These are phyloP conservation scores for Conomelus anceps DNA, from an alignment of 2,888 invertebrate genomes.

Conservation along the genomic window DNA sequence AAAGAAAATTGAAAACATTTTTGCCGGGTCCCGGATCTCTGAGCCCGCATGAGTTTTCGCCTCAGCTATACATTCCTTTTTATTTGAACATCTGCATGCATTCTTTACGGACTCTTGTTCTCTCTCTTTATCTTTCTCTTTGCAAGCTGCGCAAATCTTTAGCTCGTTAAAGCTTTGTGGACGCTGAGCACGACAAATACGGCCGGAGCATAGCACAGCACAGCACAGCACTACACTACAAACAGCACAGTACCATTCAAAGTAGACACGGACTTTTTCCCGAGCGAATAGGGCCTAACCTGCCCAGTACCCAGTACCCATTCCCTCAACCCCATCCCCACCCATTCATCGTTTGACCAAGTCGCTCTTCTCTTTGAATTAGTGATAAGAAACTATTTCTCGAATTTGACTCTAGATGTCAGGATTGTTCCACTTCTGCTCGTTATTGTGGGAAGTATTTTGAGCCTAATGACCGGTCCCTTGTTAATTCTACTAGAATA, in stretches of 20 bases:
- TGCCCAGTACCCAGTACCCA: neutral
- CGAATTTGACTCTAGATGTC: too few species aligned
- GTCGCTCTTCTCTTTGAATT: neutral
- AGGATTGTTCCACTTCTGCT: too few species aligned
- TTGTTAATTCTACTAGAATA: too few species aligned
- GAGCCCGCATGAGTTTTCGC: neutral
- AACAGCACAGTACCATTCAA: neutral
- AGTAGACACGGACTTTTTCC: neutral
- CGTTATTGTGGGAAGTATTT: too few species aligned
- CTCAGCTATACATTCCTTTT: neutral
- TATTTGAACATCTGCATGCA: neutral
- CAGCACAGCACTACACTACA: neutral
- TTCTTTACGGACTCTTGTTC: neutral
- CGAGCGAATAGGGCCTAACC: neutral
- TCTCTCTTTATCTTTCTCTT: neutral
- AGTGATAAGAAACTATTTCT: neutral
- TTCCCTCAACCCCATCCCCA: neutral
- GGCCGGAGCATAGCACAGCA: too few species aligned
- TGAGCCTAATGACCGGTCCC: too few species aligned
- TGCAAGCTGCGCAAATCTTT: neutral
- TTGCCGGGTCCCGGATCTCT: neutral
- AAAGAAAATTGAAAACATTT: conserved; percentile 13
- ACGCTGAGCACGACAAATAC: neutral
- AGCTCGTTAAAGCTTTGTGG: neutral
- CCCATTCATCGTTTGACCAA: neutral